Conservation (phyloP, 1,140 invertebrate species). For the Drosophila quadrilineata region DNA sequence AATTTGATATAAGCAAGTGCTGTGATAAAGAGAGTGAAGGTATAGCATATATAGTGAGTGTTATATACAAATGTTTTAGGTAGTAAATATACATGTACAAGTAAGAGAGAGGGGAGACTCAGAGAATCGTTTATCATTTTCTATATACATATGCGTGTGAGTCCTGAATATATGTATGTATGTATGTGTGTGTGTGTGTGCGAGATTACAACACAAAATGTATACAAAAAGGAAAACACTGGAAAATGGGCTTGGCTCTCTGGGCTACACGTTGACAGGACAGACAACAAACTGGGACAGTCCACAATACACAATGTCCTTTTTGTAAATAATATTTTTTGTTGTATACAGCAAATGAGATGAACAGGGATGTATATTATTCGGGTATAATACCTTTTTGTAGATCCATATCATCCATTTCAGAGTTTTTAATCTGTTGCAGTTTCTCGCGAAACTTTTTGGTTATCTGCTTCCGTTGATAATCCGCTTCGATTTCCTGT, state of each 20-base stretch:
- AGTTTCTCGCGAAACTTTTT: conserved; percentile 91
- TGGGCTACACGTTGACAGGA: conserved; percentile 48
- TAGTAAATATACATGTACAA: not conserved
- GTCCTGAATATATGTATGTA: no score
- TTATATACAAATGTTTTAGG: conserved; percentile 24
- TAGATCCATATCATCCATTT: conserved; percentile 92
- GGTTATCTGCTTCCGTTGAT: conserved; percentile 90
- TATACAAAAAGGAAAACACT: no score
- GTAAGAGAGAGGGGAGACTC: conserved; percentile 18
- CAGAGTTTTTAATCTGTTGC: conserved; percentile 90
- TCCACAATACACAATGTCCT: conserved; percentile 83
- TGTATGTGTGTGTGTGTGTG: conserved; percentile 1
- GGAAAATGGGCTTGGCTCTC: conserved; percentile 67
- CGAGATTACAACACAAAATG: conserved; percentile 6
- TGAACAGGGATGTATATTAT: no score
- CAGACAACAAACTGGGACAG: conserved; percentile 54
- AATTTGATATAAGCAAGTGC: conserved; percentile 81
- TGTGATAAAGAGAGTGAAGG: conserved; percentile 60
- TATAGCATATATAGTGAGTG: conserved; percentile 41
- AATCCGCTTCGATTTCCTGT: conserved; percentile 96
- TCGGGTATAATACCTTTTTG: conserved; percentile 90
- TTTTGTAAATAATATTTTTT: conserved; percentile 89
- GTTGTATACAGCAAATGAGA: no score
- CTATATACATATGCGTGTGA: conserved; percentile 66
- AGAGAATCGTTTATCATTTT: conserved; percentile 68